Evolutionary conservation across 2,888 invertebrate genomes (phyloP).

Genomic region (Conops quadrifasciatus): DNA sequence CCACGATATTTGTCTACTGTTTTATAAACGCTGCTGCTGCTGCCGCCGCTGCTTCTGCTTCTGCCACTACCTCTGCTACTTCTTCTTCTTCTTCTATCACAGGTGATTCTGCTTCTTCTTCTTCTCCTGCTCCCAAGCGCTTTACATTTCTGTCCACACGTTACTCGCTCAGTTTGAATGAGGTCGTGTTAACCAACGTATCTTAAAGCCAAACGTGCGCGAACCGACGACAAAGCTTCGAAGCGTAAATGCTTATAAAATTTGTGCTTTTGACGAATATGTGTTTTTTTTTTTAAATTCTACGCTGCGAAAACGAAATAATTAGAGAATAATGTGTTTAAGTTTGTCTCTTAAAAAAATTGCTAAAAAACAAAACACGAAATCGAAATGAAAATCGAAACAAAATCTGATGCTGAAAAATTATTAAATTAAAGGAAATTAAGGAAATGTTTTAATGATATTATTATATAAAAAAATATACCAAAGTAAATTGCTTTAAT

Average conservation of each 20-base stretch:
- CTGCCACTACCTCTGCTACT: conserved; percentile 36
- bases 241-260: conserved; percentile 7
- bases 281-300: conserved; percentile 10
- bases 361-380: not conserved
- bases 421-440: too few species aligned
- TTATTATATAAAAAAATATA: too few species aligned
- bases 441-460: too few species aligned
- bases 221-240: not conserved
- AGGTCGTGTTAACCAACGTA: conserved; percentile 62
- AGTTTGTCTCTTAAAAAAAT: not conserved
- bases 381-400: conserved; percentile 4
- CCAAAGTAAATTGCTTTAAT: too few species aligned
- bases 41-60: conserved; percentile 30
- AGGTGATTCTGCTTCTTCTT: conserved; percentile 22
- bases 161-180: conserved; percentile 57
- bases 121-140: conserved; percentile 33
- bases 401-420: too few species aligned
- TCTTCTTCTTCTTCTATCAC: not conserved
- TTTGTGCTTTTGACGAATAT: not conserved
- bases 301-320: not conserved
- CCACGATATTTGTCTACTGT: conserved; percentile 34
- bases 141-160: conserved; percentile 34
- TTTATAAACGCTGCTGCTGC: conserved; percentile 32
- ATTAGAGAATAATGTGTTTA: not conserved
- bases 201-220: conserved; percentile 49